A percentile compares a stretch with the other conserved stretches of the same genome.
These are phyloP conservation scores for Pseudococcus longispinus DNA, from an alignment of 2,888 invertebrate genomes.

Conservation along the genomic window DNA sequence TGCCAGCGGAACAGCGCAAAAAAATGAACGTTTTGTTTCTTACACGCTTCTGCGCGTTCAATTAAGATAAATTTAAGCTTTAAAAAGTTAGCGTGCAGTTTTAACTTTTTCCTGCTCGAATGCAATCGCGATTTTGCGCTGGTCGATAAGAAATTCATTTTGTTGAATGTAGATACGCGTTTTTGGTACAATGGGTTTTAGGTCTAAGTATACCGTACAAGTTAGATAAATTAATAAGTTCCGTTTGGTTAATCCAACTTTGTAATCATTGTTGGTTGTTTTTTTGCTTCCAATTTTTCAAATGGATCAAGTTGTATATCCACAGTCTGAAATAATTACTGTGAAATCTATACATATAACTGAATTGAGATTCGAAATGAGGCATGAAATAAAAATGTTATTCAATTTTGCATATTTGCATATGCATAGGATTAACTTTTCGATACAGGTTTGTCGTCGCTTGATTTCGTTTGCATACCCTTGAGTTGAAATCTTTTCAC, in stretches of 20 bases:
- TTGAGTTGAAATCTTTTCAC: no score
- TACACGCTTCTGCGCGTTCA: slow-evolving; percentile 20
- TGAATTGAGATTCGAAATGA: no score
- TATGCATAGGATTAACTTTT: no score
- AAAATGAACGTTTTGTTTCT: slow-evolving; percentile 37
- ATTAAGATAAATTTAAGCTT: slow-evolving; percentile 41
- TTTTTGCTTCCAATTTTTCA: no score
- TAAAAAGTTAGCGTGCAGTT: slow-evolving; percentile 25
- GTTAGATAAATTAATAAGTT: background rate
- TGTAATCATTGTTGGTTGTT: background rate
- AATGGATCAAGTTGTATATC: no score
- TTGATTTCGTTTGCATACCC: no score
- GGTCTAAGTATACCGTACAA: background rate
- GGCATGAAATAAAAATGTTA: no score
- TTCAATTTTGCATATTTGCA: no score
- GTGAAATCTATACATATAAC: no score
- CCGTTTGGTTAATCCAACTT: background rate
- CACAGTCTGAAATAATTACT: no score
- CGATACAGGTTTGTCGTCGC: no score
- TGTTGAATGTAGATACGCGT: background rate
- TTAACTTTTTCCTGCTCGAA: background rate
- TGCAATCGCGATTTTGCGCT: background rate
- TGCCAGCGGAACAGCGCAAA: slow-evolving; percentile 12
- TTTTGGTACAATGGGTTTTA: background rate
- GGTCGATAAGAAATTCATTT: slow-evolving; percentile 25